These are phyloP conservation scores for Nibea coibor DNA, from an alignment of 2,113 vertebrate genomes.

Conservation along the genomic window DNA sequence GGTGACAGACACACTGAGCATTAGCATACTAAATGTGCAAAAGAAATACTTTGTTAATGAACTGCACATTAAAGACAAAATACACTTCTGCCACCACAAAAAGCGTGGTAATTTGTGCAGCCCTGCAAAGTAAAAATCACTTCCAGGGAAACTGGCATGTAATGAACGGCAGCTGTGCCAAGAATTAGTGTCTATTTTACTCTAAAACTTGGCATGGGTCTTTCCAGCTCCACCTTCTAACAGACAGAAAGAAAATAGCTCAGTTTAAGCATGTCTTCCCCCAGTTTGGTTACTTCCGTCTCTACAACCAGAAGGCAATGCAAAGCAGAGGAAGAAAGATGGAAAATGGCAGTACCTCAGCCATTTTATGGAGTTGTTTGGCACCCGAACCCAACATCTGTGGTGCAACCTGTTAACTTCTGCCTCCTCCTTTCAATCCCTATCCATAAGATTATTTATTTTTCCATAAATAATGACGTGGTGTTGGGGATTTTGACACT, in stretches of 20 bases:
- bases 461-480: neutral
- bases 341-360: slow-evolving; percentile 74
- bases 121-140: slow-evolving; percentile 46
- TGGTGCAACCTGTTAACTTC: slow-evolving; percentile 54
- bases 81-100: neutral
- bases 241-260: slow-evolving; percentile 28
- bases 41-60: slow-evolving; percentile 20
- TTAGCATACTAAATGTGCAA: neutral
- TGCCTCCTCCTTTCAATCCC: slow-evolving; percentile 28
- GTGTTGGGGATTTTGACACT: neutral
- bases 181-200: slow-evolving; percentile 50
- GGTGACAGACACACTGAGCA: neutral
- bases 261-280: slow-evolving; percentile 47
- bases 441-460: slow-evolving; percentile 17
- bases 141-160: slow-evolving; percentile 45
- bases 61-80: neutral
- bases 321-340: slow-evolving; percentile 42
- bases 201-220: slow-evolving; percentile 21
- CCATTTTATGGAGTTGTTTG: slow-evolving; percentile 75
- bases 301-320: slow-evolving; percentile 43
- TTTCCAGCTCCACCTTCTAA: slow-evolving; percentile 39
- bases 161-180: slow-evolving; percentile 37
- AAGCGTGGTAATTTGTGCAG: slow-evolving; percentile 31
- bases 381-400: slow-evolving; percentile 57
- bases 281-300: slow-evolving; percentile 22